phyloP scores from a whole-genome alignment of 2,888 invertebrate species.

The Chrysomela aeneicollis region DNA sequence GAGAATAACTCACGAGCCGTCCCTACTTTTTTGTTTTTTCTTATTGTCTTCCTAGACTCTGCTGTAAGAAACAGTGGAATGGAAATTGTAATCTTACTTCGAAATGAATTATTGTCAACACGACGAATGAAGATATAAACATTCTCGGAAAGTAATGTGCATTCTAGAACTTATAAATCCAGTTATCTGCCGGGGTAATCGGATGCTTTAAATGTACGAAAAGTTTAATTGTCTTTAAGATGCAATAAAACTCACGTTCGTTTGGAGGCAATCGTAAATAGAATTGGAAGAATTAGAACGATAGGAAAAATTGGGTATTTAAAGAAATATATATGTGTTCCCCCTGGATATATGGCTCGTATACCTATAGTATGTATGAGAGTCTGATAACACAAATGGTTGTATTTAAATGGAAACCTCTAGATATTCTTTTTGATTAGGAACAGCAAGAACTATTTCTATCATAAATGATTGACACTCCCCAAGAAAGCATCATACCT shows the following conservation, averaged over 20 bases:
- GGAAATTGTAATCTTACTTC: slow-evolving; percentile 62
- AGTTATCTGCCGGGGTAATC: slow-evolving; percentile 48
- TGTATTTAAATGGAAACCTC: no score
- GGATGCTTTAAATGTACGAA: slow-evolving; percentile 41
- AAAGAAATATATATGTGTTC: neutral
- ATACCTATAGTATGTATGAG: no score
- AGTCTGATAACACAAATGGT: no score
- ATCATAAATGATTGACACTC: no score
- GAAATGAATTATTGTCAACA: slow-evolving; percentile 60
- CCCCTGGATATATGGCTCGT: no score
- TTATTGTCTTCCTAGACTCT: slow-evolving; percentile 61
- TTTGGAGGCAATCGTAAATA: slow-evolving; percentile 40
- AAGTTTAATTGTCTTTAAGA: slow-evolving; percentile 47
- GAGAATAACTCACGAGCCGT: slow-evolving; percentile 69
- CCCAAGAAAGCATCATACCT: no score
- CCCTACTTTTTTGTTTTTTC: slow-evolving; percentile 60
- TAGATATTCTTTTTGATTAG: no score
- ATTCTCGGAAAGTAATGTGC: slow-evolving; percentile 50
- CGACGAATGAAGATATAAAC: slow-evolving; percentile 57
- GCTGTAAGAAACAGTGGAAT: slow-evolving; percentile 61
- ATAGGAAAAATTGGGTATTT: slow-evolving; percentile 22
- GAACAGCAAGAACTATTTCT: no score
- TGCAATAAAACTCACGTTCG: slow-evolving; percentile 45
- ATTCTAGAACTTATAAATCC: slow-evolving; percentile 50
- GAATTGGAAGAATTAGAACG: slow-evolving; percentile 32